Base-by-base conservation (phyloP, 1,140 invertebrate genomes). In the Leptonema lineaticorne region DNA sequence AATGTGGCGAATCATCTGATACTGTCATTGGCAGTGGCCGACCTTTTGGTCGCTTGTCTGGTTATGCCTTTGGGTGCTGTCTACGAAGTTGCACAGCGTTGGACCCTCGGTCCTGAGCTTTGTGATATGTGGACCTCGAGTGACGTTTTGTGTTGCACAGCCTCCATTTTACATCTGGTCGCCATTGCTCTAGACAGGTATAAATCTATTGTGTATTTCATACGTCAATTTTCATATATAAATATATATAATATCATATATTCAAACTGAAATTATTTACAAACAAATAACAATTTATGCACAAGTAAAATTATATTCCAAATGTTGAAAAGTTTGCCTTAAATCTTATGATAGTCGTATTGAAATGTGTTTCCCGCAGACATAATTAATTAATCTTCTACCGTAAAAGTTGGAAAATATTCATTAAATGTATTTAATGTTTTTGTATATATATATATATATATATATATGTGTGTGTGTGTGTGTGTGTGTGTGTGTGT, bases 121-220 rank as follows among this genome's bases (percentile, higher is more conserved):
- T 96, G 94, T 78, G 93, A 96, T 80, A 92, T 96, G 88, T 97
- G 94, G 93, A 94, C 94, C 11, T 92, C 90, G 2, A 90, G 91
- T 63, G 94, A 97, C 77, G 93, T 96, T 7, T 83, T 97, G 0
- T 96, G 93, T 77, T 97, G 95, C 80, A 96, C 95, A 0, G 93
- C 94, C 5, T 95, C 92, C 26, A 97, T 97, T 75, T 82, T 97
- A 3, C 94, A 97, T 82, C 85, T 97, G n/a, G 92, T 97, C 8
- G 94, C 94, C 67, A 96, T 97, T 68, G 94, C 95, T 45, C 82
- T 96, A n/a, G 95, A 97, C 82, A 89, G 95, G 89, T 93, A 79
- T 78, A 22, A 2, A 4, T 18, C 3, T 22, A 16, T 50, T 33
- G 30, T 33, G 5, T n/a, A n/a, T n/a, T n/a, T n/a, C n/a, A n/a